Conservation (phyloP, 2,888 invertebrate species). For the Hybos culiciformis region DNA sequence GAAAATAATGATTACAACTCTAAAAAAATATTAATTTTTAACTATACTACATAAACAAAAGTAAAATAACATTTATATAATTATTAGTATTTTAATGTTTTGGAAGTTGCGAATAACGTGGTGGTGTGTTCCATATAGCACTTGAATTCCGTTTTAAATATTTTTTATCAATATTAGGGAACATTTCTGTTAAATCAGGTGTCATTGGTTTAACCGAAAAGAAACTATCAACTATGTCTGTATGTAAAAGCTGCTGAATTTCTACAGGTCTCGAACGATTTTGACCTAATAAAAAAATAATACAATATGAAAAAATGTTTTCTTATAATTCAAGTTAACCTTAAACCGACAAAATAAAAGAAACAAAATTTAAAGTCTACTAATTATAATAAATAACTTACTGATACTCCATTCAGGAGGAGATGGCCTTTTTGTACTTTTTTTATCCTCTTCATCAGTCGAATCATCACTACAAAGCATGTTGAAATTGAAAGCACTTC, state of each 20-base stretch:
- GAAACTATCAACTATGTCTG: slow-evolving; percentile 40
- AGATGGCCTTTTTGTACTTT: slow-evolving; percentile 24
- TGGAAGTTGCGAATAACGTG: slow-evolving; percentile 44
- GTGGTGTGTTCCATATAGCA: slow-evolving; percentile 61
- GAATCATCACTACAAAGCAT: slow-evolving; percentile 36
- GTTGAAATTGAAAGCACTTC: slow-evolving; percentile 29
- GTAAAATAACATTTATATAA: too few species aligned
- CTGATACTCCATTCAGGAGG: slow-evolving; percentile 37
- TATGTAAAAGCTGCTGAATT: slow-evolving; percentile 36
- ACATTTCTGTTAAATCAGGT: slow-evolving; percentile 52
- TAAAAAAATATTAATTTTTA: too few species aligned
- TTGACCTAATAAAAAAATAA: slow-evolving; percentile 27
- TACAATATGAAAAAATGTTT: not conserved
- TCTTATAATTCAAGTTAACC: not conserved
- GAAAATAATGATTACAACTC: too few species aligned
- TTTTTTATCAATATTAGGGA: slow-evolving; percentile 50
- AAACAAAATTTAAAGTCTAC: not conserved
- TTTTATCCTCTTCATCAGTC: slow-evolving; percentile 34
- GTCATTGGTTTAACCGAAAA: slow-evolving; percentile 47
- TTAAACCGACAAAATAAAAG: not conserved
- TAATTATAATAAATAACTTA: slow-evolving; percentile 19
- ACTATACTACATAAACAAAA: too few species aligned
- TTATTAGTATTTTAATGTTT: too few species aligned
- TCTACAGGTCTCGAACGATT: slow-evolving; percentile 36
- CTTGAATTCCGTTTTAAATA: slow-evolving; percentile 57